Percentiles rank a stretch among this genome's conserved stretches.
Evolutionary conservation across 2,888 invertebrate genomes (phyloP).

Genomic region (Platerodrilus igneus): DNA sequence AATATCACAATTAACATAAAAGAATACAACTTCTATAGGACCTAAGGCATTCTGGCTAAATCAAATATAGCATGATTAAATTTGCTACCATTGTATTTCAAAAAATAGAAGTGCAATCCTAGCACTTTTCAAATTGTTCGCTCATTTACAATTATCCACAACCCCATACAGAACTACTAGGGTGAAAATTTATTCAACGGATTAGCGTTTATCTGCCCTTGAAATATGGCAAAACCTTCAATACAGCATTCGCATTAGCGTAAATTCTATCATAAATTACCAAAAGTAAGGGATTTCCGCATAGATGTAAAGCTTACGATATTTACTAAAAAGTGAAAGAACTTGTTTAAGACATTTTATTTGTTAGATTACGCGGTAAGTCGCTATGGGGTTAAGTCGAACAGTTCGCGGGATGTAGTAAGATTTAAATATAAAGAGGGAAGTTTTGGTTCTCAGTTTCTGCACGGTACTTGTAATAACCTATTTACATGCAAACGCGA

Average conservation of each 20-base stretch:
- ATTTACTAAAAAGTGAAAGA: no score
- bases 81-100: no score
- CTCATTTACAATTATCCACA: conserved; percentile 40
- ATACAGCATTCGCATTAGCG: no score
- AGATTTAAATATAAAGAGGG: conserved; percentile 33
- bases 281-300: no score
- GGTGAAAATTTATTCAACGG: conserved; percentile 43
- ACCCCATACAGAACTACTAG: conserved; percentile 37
- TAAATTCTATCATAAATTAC: no score
- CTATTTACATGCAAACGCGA: conserved; percentile 56
- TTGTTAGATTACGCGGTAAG: no score
- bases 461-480: conserved; percentile 48
- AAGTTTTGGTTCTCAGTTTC: conserved; percentile 30
- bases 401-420: conserved; percentile 34
- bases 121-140: conserved; percentile 23
- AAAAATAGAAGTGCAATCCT: conserved; percentile 6
- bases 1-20: no score
- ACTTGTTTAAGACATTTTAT: no score
- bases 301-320: no score
- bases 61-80: no score
- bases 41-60: no score
- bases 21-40: no score
- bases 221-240: conserved; percentile 36
- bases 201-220: conserved; percentile 42
- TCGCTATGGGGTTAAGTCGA: conserved; percentile 12